Base-by-base conservation (phyloP, 1,140 invertebrate genomes). In the Heliconius nattereri region DNA sequence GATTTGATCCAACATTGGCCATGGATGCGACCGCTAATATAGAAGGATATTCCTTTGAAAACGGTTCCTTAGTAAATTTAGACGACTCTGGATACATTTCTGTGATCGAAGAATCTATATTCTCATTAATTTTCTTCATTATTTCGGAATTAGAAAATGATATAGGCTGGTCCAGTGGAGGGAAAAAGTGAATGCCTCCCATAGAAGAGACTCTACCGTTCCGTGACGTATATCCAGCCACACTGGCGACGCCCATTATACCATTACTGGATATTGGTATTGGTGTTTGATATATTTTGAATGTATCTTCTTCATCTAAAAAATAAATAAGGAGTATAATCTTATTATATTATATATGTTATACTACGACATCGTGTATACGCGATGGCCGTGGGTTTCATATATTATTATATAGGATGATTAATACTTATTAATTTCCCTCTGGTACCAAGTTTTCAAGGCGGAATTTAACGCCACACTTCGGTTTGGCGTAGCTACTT, bases 191-290 rank as follows among this genome's bases (percentile, higher is more conserved):
- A 6, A 90, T 76, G 9, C 85, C 85, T 9, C 84, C 80, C 9
- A 86, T 73, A 8, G 90, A 87, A 13, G 88, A 89, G 16, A 88
- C 76, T 66, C 85, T 81, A 3, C 88, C 88, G 37, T 90, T 87
- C 40, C 84, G 85, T 11, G 86, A 86, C 1, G 87, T 82, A 29
- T 86, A 71, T 2, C 81, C 85, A 1, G 87, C 82, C 6, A 89
- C 73, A 70, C 87, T 91, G 8, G 86, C 82, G 1, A 90, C 86
- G 19, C 88, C 89, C 2, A 80, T 40, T n/a, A 84, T 75, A 0
- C 81, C 81, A 75, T 85, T 75, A 23, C 37, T 72, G 2, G 79
- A 49, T 57, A 78, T 23, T 79, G 75, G 73, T 70, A 66, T 75
- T 76, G n/a, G 23, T 52, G 57, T 73, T 35, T 75, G 57, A 54